Base-by-base conservation (phyloP, 2,888 invertebrate species). In the Drosophila subquinaria region DNA sequence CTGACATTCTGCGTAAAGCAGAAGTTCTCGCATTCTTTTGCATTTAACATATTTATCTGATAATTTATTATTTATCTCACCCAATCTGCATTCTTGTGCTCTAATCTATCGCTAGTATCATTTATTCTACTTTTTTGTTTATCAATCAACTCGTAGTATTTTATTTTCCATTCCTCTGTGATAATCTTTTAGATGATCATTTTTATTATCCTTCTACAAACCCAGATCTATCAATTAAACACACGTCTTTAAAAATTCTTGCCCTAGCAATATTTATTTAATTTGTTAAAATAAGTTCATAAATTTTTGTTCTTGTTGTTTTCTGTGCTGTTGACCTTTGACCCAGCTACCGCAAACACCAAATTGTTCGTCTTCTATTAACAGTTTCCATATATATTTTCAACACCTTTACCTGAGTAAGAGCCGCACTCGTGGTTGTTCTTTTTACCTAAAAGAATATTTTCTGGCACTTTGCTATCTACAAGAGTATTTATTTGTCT, bases 321-420 rank as follows among this genome's bases (percentile, higher is more conserved):
- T 45, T n/a, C 27, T 33, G 30, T 42, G 38, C 60, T 59, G 33
- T 51, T 56, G 57, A 57, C 57, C 52, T 61, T 78, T 81, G 79
- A 72, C 79, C 83, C 61, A 69, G 36, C 66, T 64, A 61, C 20
- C 23, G 43, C 40, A 50, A 53, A 48, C 53, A 56, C 48, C 23
- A 11, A 17, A 55, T 35, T 20, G 51, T 36, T 55, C 47, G 35
- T 50, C 15, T 33, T 9, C 45, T 47, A 45, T 56, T 23, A 36
- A 10, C 38, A 33, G 3, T 30, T 30, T 20, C 13, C 13, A 40
- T 43, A 33, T 62, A 55, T 62, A 55, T 48, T 65, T 55, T 59
- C 17, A 71, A 70, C 66, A 71, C 70, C 60, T 67, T 57, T 57
- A 72, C 71, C 66, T 67, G 60, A 36, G 23, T 23, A 52, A 38